Percentiles rank a stretch among this genome's conserved stretches.
Conservation (phyloP, 2,113 vertebrate genomes). For the Suricata suricatta region DNA sequence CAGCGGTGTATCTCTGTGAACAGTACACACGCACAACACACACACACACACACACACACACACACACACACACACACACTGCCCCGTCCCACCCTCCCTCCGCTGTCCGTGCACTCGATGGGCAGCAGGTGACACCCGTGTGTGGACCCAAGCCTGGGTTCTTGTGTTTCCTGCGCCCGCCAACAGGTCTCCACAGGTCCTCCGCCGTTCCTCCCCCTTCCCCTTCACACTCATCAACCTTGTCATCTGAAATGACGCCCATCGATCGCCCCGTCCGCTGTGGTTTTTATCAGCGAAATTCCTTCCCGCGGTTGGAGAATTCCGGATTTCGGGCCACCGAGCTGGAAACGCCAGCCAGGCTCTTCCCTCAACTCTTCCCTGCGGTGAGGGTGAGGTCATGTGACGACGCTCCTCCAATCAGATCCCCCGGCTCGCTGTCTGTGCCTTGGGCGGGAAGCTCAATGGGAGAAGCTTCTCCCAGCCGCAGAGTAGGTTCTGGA, state of each 20-base stretch:
- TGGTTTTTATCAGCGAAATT: background rate
- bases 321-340: background rate
- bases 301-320: background rate
- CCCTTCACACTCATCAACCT: background rate
- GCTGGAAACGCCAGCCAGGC: background rate
- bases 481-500: background rate
- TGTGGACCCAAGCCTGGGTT: background rate
- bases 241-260: background rate
- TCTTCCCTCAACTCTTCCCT: background rate
- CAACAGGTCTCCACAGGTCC: background rate
- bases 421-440: background rate
- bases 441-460: background rate
- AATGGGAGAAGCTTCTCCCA: background rate
- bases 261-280: background rate
- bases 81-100: background rate
- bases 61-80: background rate
- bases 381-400: background rate
- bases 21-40: no score
- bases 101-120: background rate
- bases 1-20: background rate
- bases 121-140: background rate
- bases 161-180: background rate
- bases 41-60: background rate
- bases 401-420: background rate
- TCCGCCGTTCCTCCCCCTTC: background rate